Evolutionary conservation across 2,113 vertebrate species (phyloP).

Genomic region (Solenodon paradoxus): DNA sequence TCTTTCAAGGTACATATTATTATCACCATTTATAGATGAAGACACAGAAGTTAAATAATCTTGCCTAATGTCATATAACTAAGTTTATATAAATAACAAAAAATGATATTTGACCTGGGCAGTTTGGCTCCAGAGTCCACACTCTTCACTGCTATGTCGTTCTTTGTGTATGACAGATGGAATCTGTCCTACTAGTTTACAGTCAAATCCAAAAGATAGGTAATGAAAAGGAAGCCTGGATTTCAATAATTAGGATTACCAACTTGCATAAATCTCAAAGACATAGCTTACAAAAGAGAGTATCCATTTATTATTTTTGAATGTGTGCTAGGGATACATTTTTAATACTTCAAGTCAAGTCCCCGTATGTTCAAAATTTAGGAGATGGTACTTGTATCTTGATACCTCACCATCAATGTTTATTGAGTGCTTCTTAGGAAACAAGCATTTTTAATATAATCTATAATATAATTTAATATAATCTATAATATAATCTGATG

Average conservation of each 20-base stretch:
- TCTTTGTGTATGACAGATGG: background rate
- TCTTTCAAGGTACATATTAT: background rate
- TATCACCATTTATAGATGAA: background rate
- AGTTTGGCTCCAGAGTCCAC: too few relatives aligned
- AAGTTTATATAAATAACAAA: conserved; percentile 21
- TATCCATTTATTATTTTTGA: background rate
- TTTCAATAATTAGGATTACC: conserved; percentile 8
- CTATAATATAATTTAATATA: too few relatives aligned
- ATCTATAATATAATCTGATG: too few relatives aligned
- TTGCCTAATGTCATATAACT: background rate
- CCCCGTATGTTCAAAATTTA: background rate
- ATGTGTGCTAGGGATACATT: background rate
- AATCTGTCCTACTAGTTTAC: background rate
- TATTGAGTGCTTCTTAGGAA: background rate
- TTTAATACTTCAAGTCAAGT: background rate
- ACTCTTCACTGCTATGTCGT: too few relatives aligned
- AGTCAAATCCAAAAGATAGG: background rate
- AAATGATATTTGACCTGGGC: background rate
- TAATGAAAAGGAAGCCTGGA: background rate
- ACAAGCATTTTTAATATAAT: background rate
- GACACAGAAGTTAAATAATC: background rate
- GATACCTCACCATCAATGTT: background rate
- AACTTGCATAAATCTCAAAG: background rate
- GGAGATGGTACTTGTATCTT: background rate
- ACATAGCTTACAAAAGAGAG: background rate